These are phyloP conservation scores for Araneus ventricosus DNA, from an alignment of 1,140 invertebrate species.

Conservation along the genomic window DNA sequence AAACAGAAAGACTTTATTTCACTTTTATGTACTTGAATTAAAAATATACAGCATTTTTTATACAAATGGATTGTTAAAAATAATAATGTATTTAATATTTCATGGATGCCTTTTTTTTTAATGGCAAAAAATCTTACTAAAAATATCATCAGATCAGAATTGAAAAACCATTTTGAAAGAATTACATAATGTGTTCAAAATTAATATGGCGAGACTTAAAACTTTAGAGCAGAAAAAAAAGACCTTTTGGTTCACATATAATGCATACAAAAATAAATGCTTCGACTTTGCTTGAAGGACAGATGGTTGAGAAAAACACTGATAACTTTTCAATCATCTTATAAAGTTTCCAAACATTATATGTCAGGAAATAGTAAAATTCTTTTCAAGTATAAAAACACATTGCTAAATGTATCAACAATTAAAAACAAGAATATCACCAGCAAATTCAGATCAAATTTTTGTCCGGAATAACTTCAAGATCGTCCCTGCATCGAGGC, in stretches of 20 bases:
- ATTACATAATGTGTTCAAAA: not conserved
- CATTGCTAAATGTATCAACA: not conserved
- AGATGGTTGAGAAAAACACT: not conserved
- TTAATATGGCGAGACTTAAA: not conserved
- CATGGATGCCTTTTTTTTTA: not conserved
- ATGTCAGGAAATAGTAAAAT: conserved; percentile 8
- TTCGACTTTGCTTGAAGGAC: conserved; percentile 36
- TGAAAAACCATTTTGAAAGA: not conserved
- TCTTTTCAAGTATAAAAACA: conserved; percentile 1
- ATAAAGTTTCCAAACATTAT: not conserved
- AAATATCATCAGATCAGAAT: not conserved
- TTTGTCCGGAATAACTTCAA: conserved; percentile 81
- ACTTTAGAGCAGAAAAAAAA: not conserved
- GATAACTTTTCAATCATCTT: not conserved
- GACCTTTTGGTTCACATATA: not conserved
- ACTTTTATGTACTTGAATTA: too few relatives aligned
- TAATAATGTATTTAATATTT: too few relatives aligned
- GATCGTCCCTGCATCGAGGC: conserved; percentile 84
- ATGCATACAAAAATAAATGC: not conserved
- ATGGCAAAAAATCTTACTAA: not conserved
- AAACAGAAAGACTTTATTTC: too few relatives aligned
- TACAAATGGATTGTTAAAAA: too few relatives aligned
- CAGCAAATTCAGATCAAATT: conserved; percentile 62
- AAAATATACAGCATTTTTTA: too few relatives aligned
- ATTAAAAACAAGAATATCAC: conserved; percentile 20